Conservation (phyloP, 2,888 invertebrate species). For the Trypoxylon attenuatum region DNA sequence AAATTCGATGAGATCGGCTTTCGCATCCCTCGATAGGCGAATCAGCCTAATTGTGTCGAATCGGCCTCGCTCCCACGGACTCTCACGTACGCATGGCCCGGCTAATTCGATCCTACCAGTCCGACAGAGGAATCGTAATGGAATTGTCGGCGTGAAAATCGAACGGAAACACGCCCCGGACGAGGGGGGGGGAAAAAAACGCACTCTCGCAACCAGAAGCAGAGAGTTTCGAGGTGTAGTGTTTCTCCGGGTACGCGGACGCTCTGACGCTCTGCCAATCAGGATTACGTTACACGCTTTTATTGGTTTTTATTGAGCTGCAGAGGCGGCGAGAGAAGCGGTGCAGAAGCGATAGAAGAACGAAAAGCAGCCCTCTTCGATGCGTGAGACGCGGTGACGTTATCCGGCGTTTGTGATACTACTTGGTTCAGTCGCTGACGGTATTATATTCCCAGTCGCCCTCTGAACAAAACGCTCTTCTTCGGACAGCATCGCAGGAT, state of each 20-base stretch:
- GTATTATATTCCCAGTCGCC: constrained; percentile 22
- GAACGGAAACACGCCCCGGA: neutral
- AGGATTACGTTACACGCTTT: constrained; percentile 66
- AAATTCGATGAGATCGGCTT: constrained; percentile 35
- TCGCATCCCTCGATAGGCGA: constrained; percentile 12
- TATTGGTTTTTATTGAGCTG: constrained; percentile 63
- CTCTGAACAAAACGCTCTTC: neutral
- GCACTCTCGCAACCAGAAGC: neutral
- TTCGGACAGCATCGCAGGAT: neutral
- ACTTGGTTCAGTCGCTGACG: neutral
- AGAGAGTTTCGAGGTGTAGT: constrained; percentile 30
- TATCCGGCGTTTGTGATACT: constrained; percentile 5
- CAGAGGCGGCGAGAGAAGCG: too few relatives aligned
- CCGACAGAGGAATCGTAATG: constrained; percentile 18
- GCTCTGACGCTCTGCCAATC: constrained; percentile 67
- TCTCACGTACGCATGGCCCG: constrained; percentile 1
- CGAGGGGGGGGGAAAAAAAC: neutral
- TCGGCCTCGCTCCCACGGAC: constrained; percentile 14
- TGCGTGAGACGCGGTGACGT: constrained; percentile 7
- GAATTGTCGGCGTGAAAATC: constrained; percentile 27
- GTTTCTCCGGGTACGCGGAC: constrained; percentile 60
- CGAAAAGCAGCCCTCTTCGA: constrained; percentile 22
- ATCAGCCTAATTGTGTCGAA: constrained; percentile 31
- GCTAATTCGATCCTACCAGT: constrained; percentile 18
- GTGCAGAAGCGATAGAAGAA: too few relatives aligned